Evolutionary conservation across 2,888 invertebrate species (phyloP), one percentile per base, ranked within the genome.

Genomic region (Gari tellinella): DNA sequence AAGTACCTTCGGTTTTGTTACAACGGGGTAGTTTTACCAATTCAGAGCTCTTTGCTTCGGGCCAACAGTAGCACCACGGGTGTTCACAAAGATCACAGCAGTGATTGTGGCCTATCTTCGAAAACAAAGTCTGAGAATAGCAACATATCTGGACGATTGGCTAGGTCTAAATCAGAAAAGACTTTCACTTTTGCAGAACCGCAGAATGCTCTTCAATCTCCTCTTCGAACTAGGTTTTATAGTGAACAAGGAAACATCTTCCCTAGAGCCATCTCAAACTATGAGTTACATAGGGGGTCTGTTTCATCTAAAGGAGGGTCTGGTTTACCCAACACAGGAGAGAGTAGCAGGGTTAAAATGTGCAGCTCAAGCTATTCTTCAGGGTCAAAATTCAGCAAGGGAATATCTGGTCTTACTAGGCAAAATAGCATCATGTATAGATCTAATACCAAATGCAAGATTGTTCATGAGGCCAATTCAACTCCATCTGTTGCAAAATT

Each of bases 151-250:
- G 21, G 67, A 78, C 66, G 63, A 70, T 53, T 70, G 69, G 70
- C 51, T 73, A 19, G 38, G 49, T 17, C 37, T 68, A 26, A 68
- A 72, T 45, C 51, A 56, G 40, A 14, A 23, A 19, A 68, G 48
- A 52, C 52, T 17, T 12, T 38, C 31, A 26, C 53, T 72, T 15
- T 21, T 68, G 1, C 14, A 56, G 61, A 40, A 77, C 57, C 61
- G 58, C 41, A 40, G 43, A 21, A 51, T 40, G n/a, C 37, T 69
- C 12, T 15, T 68, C 19, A 67, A 37, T 56, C 58, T 66, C 57
- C 70, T 78, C 60, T 57, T 38, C 58, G 26, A 45, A 26, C 68
- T 75, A 49, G 72, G 79, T 40, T 77, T 77, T 43, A 56, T 76
- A 10, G 37, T 76, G 40, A 76, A 72, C 62, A 62, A 58, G 31